Conservation (phyloP, 2,888 invertebrate species). For the Acrobeloides nanus region DNA sequence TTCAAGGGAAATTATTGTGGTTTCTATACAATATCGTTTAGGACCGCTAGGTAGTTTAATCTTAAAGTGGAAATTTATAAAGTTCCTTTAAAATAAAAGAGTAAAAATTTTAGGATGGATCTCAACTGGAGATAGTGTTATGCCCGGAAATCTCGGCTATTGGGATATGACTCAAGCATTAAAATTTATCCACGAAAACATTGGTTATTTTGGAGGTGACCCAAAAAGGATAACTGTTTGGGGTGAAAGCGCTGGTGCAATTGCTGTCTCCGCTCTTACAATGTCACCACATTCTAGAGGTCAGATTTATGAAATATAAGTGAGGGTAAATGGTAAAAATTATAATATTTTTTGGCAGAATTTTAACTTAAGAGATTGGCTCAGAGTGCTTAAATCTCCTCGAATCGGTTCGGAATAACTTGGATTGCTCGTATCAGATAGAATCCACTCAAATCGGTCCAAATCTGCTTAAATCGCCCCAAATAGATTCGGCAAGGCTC, state of each 20-base stretch:
- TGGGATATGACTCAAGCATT: constrained; percentile 26
- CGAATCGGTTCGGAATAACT: too few relatives aligned
- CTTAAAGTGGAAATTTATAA: too few relatives aligned
- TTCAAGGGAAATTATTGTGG: constrained; percentile 21
- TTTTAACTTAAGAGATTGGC: too few relatives aligned
- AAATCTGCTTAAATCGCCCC: too few relatives aligned
- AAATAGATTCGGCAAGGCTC: too few relatives aligned
- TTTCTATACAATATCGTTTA: constrained; percentile 27
- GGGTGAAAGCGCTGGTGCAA: constrained; percentile 25
- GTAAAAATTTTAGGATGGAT: constrained; percentile 26
- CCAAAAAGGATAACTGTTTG: constrained; percentile 24
- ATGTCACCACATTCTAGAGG: constrained; percentile 15
- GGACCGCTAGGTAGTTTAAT: constrained; percentile 21
- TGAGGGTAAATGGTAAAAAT: too few relatives aligned
- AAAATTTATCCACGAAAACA: constrained; percentile 20
- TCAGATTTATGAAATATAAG: too few relatives aligned
- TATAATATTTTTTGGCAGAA: too few relatives aligned
- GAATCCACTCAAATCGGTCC: too few relatives aligned
- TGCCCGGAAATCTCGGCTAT: constrained; percentile 27
- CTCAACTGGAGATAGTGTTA: constrained; percentile 19
- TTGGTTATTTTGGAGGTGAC: constrained; percentile 20
- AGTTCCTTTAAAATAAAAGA: too few relatives aligned
- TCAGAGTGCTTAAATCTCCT: too few relatives aligned
- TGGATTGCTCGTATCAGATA: too few relatives aligned
- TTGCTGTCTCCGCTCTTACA: constrained; percentile 7